phyloP scores from a whole-genome alignment of 2,113 vertebrate species.

The Nymphicus hollandicus region DNA sequence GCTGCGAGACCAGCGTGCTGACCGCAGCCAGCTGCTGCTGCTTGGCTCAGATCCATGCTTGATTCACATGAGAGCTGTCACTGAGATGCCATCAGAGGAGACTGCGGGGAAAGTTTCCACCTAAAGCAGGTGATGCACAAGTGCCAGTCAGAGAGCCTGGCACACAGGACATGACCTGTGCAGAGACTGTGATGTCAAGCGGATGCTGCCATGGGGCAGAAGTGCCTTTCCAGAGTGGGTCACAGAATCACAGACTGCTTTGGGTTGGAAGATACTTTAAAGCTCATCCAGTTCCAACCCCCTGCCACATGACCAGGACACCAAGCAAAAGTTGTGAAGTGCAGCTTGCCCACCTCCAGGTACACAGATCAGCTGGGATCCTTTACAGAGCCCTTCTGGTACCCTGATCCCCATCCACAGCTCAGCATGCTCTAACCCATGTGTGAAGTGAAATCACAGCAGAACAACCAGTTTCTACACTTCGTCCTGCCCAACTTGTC shows the following conservation, averaged over 20 bases:
- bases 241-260: not conserved
- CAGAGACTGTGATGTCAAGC: not conserved
- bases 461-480: not conserved
- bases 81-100: not conserved
- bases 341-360: not conserved
- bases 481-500: not conserved
- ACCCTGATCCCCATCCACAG: not conserved
- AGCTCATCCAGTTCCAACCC: not conserved
- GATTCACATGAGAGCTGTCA: not conserved
- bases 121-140: not conserved
- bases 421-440: rapidly evolving
- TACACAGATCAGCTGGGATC: not conserved
- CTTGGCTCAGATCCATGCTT: rapidly evolving
- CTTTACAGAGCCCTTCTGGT: not conserved
- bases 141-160: not conserved
- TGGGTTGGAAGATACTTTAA: not conserved
- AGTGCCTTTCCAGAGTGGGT: not conserved
- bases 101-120: not conserved
- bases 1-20: rapidly evolving
- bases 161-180: not conserved
- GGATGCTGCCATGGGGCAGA: not conserved
- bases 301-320: not conserved
- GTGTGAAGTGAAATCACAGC: not conserved
- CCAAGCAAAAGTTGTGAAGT: not conserved
- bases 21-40: not conserved